Base-by-base conservation (phyloP, 2,113 vertebrate genomes). In the Rhabdornis inornatus region DNA sequence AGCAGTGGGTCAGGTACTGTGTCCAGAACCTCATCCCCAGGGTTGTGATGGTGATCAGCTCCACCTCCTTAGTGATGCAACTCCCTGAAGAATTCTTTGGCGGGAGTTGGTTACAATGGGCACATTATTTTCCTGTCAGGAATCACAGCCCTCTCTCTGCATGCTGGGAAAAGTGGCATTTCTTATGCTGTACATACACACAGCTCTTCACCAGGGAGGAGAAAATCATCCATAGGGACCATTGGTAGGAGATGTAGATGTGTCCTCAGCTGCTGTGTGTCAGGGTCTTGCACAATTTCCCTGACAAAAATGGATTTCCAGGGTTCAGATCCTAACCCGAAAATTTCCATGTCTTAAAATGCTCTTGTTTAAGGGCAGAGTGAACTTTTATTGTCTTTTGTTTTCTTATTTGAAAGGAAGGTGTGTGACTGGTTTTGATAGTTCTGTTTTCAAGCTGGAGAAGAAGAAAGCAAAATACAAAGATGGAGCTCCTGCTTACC, bases 1-100 rank as follows among this genome's bases (percentile, higher is more conserved):
- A 64, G 33, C 6, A 2, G 10, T 25, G 49, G 39, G 9, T 37
- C 0, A 0, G 39, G 76, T 37, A 4, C 70, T 2, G 1, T 2
- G 0, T 50, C 40, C 49, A 56, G 53, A 59, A 9, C 33, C 33
- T 55, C 49, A 1, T 66, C 52, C 24, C 35, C 0, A 0, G 55
- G 25, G 7, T 21, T 12, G 40, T n/a, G 52, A 40, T 15, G 1
- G 27, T 50, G 31, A 52, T 86, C 70, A 56, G 2, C 63, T 79
- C 52, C 0, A 0, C 52, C 39, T 91, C 63, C 24, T 90, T 47
- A 35, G 3, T 45, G 33, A 45, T 64, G 45, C 50, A 65, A 3
- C 11, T 84, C 76, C 68, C 33, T 20, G 30, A 49, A 70, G 71
- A 82, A 50, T 61, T 52, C 70, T 81, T 71, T 65, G 28, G 31